A percentile compares a stretch with the other conserved stretches of the same genome.
phyloP scores from a whole-genome alignment of 2,113 vertebrate genomes.

The Glaucidium brasilianum region DNA sequence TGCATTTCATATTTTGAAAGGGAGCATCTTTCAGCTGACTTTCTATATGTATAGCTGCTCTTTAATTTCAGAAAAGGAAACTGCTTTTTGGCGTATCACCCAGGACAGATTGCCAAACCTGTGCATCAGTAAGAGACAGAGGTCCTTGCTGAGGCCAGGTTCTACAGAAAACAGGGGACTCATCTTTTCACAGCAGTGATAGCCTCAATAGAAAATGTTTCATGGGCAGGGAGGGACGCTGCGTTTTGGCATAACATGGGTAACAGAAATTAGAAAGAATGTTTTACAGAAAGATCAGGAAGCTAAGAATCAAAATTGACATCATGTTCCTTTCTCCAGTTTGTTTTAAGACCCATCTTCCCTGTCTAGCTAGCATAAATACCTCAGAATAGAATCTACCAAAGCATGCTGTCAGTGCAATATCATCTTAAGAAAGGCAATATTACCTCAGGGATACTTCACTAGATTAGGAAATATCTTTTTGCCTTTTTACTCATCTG shows the following conservation, averaged over 20 bases:
- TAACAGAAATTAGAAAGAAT: background rate
- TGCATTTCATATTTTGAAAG: background rate
- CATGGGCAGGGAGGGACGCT: background rate
- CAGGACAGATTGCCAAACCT: background rate
- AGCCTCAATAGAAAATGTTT: background rate
- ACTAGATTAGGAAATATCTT: background rate
- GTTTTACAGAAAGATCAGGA: background rate
- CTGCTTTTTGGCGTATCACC: background rate
- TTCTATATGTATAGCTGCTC: background rate
- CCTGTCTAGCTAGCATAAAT: background rate
- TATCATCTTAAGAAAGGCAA: background rate
- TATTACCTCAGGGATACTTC: background rate
- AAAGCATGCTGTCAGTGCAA: background rate
- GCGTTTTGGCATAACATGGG: background rate
- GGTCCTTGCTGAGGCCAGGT: background rate
- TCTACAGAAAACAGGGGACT: background rate
- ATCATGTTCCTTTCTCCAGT: background rate
- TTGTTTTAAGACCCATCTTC: background rate
- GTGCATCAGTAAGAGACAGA: background rate
- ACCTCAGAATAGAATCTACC: background rate
- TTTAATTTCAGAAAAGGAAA: background rate
- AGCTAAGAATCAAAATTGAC: background rate
- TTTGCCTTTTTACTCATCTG: background rate
- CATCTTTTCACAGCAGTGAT: background rate
- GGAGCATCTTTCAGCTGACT: background rate